Percentiles rank a stretch among this genome's conserved stretches.
Evolutionary conservation across 2,797 vertebrate genomes (phyloP).

Genomic region (Danio aesculapii): DNA sequence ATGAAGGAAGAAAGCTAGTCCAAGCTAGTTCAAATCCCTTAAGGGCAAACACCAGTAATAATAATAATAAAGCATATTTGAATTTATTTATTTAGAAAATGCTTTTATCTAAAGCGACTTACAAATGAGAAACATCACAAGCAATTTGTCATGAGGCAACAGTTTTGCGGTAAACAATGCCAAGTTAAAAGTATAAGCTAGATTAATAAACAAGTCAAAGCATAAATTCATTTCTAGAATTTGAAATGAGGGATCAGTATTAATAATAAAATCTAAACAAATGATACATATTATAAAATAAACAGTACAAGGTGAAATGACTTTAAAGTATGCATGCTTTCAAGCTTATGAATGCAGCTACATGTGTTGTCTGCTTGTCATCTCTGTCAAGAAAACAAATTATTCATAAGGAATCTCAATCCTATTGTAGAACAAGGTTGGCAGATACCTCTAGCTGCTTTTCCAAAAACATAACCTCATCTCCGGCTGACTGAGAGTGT

Average conservation of each 20-base stretch:
- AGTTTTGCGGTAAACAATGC: background rate
- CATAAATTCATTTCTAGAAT: background rate
- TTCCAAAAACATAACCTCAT: slow-evolving; percentile 24
- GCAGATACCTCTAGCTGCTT: slow-evolving; percentile 28
- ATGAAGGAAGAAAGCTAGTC: background rate
- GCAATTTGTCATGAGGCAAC: background rate
- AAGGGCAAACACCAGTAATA: background rate
- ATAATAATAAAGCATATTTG: background rate
- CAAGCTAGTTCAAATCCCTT: background rate
- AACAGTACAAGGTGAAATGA: background rate
- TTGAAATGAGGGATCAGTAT: background rate
- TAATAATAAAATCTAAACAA: background rate
- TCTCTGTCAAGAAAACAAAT: slow-evolving; percentile 45
- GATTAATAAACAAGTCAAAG: background rate
- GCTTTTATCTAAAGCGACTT: background rate
- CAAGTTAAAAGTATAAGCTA: slow-evolving; percentile 10
- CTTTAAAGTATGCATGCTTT: background rate
- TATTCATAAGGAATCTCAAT: slow-evolving; percentile 49
- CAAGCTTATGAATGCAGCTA: slow-evolving; percentile 8
- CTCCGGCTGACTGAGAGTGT: slow-evolving; percentile 28
- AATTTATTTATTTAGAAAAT: background rate
- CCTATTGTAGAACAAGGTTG: slow-evolving; percentile 45
- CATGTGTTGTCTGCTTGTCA: slow-evolving; percentile 39
- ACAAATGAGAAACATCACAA: background rate
- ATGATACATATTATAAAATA: background rate